Base-by-base conservation (phyloP, 2,888 invertebrate species). In the Terebella lapidaria region DNA sequence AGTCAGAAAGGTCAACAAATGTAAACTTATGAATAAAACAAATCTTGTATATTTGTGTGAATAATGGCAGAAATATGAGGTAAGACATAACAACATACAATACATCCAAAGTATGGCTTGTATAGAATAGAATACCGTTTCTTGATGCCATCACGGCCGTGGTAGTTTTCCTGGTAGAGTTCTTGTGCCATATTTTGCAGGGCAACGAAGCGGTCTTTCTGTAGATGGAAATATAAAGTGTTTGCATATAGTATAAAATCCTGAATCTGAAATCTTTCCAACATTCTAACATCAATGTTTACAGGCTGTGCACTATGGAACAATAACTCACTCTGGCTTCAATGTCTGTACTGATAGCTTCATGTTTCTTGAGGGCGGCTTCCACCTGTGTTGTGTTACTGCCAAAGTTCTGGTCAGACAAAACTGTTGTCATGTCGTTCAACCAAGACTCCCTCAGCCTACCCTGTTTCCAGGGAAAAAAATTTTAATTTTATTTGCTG, bases 291-390 rank as follows among this genome's bases (percentile, higher is more conserved):
- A 25, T 26, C 10, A 52, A 25, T 52, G 10, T 2, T 52, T 52
- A 52, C 25, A 52, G 22, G 5, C 5, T 52, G 26, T 22, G 26
- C n/a, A 52, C 26, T 52, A 52, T n/a, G n/a, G n/a, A 35, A n/a
- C 10, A 15, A 35, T 15, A 26, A 54, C 79, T 72, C 70, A 87
- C 88, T 72, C 89, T 86, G 18, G 96, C 93, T 57, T 95, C 83
- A 59, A 97, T 96, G 77, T 97, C 97, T 0, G 96, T 95, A 63
- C 92, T 92, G 65, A 97, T 94, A 20, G 97, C 96, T 81, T 97
- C 96, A 78, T 97, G 96, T 76, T 97, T 97, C 83, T 97, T 97
- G 46, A 97, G 88, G 0, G 95, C 94, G 1, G 96, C 96, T 79
- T 97, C 96, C 0, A 96, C 94, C 78, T 96, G 94, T 0, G 90